phyloP scores from a whole-genome alignment of 2,113 vertebrate genomes.

The Chaenogobius annularis region DNA sequence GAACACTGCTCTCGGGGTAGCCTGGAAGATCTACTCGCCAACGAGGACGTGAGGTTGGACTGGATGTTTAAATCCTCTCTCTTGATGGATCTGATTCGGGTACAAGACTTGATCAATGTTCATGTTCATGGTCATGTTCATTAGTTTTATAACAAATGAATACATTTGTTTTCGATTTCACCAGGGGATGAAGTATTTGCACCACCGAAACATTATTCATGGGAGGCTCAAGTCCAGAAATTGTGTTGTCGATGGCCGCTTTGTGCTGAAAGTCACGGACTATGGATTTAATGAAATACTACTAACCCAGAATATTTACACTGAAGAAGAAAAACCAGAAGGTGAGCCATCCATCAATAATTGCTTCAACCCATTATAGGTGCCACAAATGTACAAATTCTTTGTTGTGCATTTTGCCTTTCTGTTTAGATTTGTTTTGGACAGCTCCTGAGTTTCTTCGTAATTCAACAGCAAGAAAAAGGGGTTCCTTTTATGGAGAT shows the following conservation, averaged over 20 bases:
- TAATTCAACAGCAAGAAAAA: conserved; percentile 60
- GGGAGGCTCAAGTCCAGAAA: conserved; percentile 92
- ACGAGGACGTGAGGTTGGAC: conserved; percentile 91
- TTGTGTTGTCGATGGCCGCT: conserved; percentile 92
- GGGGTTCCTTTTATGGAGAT: conserved; percentile 78
- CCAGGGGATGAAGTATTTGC: conserved; percentile 89
- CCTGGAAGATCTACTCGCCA: conserved; percentile 85
- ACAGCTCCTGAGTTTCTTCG: conserved; percentile 89
- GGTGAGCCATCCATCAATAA: conserved; percentile 65
- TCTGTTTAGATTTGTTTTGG: conserved; percentile 83
- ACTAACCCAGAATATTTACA: conserved; percentile 68
- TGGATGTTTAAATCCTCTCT: conserved; percentile 99
- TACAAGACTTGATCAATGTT: conserved; percentile 41
- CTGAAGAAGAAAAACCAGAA: conserved; percentile 61
- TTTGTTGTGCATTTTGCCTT: not conserved
- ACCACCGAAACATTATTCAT: conserved; percentile 83
- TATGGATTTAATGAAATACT: conserved; percentile 85
- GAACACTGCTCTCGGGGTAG: conserved; percentile 91
- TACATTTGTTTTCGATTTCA: conserved; percentile 1
- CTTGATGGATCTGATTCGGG: conserved; percentile 90
- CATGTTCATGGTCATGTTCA: not conserved
- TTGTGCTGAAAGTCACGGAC: conserved; percentile 93
- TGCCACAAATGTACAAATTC: not conserved
- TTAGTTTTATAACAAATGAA: not conserved
- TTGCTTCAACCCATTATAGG: not conserved